Conservation (phyloP, 2,797 vertebrate species). For the Siniperca obscura region DNA sequence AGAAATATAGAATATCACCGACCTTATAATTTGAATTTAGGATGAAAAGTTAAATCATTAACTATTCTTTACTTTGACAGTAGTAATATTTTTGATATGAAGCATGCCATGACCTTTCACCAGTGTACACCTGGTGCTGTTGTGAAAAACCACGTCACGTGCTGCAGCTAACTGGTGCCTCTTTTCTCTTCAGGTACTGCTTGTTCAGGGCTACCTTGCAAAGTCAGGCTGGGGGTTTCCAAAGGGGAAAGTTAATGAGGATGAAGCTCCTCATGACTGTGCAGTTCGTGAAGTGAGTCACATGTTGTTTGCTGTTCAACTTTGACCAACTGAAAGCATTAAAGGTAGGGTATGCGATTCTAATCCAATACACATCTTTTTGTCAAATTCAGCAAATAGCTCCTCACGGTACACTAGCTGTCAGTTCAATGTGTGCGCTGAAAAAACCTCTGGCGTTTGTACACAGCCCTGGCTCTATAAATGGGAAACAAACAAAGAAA, state of each 20-base stretch:
- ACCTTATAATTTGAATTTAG: background rate
- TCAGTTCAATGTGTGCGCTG: too few species aligned
- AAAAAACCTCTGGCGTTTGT: too few species aligned
- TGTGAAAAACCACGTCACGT: background rate
- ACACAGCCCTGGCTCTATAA: too few species aligned
- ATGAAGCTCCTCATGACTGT: slow-evolving; percentile 96
- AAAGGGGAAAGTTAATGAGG: slow-evolving; percentile 99
- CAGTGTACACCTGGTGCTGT: background rate
- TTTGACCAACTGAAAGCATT: background rate
- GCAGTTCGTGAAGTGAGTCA: slow-evolving; percentile 93
- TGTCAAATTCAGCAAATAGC: too few species aligned
- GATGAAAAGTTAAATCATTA: background rate
- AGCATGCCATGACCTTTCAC: too few species aligned
- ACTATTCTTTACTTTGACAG: background rate
- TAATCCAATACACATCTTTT: too few species aligned
- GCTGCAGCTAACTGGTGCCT: background rate
- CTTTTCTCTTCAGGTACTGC: slow-evolving; percentile 86
- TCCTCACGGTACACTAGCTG: too few species aligned
- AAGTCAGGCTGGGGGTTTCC: slow-evolving; percentile 99
- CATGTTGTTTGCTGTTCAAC: background rate
- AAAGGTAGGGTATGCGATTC: too few species aligned
- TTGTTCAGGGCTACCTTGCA: slow-evolving; percentile 98
- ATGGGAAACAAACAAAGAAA: too few species aligned
- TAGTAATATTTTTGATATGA: background rate
- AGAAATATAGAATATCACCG: background rate